phyloP scores from a whole-genome alignment of 2,797 vertebrate species.

The Myotis planiceps region DNA sequence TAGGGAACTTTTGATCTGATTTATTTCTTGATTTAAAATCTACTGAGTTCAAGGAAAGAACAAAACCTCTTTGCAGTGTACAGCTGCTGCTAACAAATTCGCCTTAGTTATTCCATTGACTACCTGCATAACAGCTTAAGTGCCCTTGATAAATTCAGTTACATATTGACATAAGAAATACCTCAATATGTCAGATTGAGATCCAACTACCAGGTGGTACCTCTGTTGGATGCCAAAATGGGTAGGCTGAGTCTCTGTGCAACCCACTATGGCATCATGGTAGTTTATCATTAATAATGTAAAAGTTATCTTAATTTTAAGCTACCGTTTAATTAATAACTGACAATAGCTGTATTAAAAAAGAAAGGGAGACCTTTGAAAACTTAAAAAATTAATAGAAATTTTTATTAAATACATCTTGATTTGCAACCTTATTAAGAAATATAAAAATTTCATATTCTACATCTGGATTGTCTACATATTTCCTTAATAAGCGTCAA shows the following conservation, averaged over 20 bases:
- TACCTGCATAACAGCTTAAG: neutral
- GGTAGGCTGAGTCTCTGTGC: neutral
- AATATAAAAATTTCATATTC: constrained; percentile 24
- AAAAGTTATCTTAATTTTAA: neutral
- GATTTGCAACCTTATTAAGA: constrained; percentile 28
- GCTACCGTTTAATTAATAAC: neutral
- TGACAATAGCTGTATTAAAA: neutral
- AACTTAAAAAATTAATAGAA: constrained; percentile 22
- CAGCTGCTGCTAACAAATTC: neutral
- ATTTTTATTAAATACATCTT: constrained; percentile 46
- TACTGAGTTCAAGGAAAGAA: neutral
- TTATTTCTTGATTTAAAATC: constrained; percentile 1
- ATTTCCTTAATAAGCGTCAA: constrained; percentile 43
- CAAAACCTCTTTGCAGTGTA: neutral
- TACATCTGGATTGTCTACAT: neutral
- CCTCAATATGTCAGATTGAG: fast-evolving
- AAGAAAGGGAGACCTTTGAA: neutral
- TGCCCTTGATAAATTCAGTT: neutral
- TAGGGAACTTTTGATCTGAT: neutral
- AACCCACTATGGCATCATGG: fast-evolving
- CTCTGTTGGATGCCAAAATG: fast-evolving
- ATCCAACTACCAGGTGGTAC: too few species aligned
- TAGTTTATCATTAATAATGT: neutral
- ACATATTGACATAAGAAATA: neutral
- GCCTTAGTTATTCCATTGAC: neutral